Conservation (phyloP, 1,140 invertebrate genomes). For the Brachystomella parvula region DNA sequence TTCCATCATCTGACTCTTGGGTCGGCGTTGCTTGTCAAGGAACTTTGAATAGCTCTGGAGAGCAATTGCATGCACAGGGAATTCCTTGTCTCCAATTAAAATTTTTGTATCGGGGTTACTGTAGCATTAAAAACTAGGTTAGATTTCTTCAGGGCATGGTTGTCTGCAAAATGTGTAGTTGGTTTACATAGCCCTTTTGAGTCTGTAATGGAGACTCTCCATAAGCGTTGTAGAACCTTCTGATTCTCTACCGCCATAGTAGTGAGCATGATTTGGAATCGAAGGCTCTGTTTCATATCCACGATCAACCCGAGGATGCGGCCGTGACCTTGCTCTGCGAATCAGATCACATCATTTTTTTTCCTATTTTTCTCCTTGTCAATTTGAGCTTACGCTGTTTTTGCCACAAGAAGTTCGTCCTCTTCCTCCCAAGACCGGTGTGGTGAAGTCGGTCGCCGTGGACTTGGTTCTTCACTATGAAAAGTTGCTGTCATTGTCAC, state of each 20-base stretch:
- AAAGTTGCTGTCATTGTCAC: neutral
- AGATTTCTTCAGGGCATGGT: neutral
- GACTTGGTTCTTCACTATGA: too few species aligned
- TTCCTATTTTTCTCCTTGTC: too few species aligned
- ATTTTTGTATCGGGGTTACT: constrained; percentile 25
- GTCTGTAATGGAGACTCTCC: constrained; percentile 19
- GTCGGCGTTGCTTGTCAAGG: constrained; percentile 23
- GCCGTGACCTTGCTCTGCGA: too few species aligned
- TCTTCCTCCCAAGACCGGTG: too few species aligned
- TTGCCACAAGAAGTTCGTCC: too few species aligned
- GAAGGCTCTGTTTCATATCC: neutral
- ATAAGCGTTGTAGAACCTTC: constrained; percentile 8
- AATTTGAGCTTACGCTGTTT: too few species aligned
- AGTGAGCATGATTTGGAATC: neutral
- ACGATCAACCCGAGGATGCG: too few species aligned
- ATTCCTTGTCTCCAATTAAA: constrained; percentile 20
- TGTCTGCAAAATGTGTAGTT: neutral
- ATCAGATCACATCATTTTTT: too few species aligned
- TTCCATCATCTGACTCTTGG: constrained; percentile 6
- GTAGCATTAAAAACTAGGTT: neutral
- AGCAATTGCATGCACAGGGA: constrained; percentile 27
- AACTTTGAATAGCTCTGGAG: constrained; percentile 27
- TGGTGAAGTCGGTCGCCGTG: too few species aligned
- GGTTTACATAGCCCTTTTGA: constrained; percentile 16
- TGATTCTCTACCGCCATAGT: neutral